Conservation (phyloP, 2,797 vertebrate genomes). For the Eospalax fontanierii region DNA sequence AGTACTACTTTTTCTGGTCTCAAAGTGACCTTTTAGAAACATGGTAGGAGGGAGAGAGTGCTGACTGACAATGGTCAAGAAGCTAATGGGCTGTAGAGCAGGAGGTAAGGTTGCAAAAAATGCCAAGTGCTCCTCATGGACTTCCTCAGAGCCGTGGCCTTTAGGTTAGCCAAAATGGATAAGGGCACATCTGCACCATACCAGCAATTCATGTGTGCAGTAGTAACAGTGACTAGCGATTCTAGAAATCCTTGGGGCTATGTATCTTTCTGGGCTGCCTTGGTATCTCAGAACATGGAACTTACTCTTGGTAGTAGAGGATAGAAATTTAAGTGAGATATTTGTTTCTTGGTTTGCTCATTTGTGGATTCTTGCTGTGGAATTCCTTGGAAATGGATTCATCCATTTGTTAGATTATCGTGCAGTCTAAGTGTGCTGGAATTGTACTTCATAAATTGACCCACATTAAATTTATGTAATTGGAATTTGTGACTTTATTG, state of each 20-base stretch:
- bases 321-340: slow-evolving; percentile 19
- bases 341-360: slow-evolving; percentile 33
- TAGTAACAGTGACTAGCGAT: slow-evolving; percentile 10
- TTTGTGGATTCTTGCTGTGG: slow-evolving; percentile 69
- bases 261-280: neutral
- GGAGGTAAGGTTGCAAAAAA: neutral
- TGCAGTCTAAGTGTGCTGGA: slow-evolving; percentile 50
- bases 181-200: neutral
- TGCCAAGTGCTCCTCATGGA: neutral
- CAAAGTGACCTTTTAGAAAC: slow-evolving; percentile 4
- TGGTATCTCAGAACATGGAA: slow-evolving; percentile 1
- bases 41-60: neutral
- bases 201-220: neutral
- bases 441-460: slow-evolving; percentile 32
- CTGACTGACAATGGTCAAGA: neutral
- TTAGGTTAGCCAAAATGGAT: neutral
- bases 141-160: neutral
- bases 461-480: neutral
- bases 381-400: slow-evolving; percentile 71
- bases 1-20: neutral
- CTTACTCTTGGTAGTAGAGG: neutral
- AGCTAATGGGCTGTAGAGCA: neutral
- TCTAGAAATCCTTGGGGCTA: neutral
- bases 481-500: slow-evolving; percentile 19
- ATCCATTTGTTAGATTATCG: slow-evolving; percentile 7